Base-by-base conservation (phyloP, 1,140 invertebrate species). In the Macrobrachium rosenbergii region DNA sequence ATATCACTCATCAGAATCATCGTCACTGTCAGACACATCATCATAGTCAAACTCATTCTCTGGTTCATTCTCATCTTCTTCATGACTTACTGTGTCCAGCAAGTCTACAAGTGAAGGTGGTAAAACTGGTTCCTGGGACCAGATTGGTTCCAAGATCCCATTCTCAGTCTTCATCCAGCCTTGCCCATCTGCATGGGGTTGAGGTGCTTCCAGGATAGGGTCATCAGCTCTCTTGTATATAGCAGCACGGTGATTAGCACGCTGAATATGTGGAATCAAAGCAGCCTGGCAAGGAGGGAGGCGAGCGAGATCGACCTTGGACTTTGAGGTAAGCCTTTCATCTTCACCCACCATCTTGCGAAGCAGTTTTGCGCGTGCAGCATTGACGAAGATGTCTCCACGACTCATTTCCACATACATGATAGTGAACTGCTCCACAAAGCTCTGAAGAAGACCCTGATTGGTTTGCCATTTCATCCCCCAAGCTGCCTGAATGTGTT, bases 131-230 rank as follows among this genome's bases (percentile, higher is more conserved):
- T n/a, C n/a, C n/a, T 63, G 64, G 43, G 78, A 80, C 58, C 58
- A 60, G 58, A 62, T 19, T 21, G 78, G 78, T 80, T 80, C 59
- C 78, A 80, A 80, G 58, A 80, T 60, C 60, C 78, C 78, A 62
- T 7, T 62, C 43, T 80, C 78, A 80, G 59, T 80, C 78, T 60
- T 80, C 78, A 80, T 59, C 59, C 78, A 80, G 60, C 58, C 59
- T n/a, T 80, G 78, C 59, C 59, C 78, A 17, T 80, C 78, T 62
- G 60, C 78, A 23, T 63, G 64, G 78, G 58, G 78, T 60, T 80
- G 60, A 59, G 77, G 77, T 28, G n/a, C n/a, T n/a, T n/a, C n/a
- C n/a, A n/a, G n/a, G n/a, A n/a, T n/a, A n/a, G n/a, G n/a, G n/a
- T n/a, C n/a, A n/a, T n/a, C n/a, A n/a, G n/a, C n/a, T n/a, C n/a